Base-by-base conservation (phyloP, 2,113 vertebrate genomes). In the Meriones unguiculatus region DNA sequence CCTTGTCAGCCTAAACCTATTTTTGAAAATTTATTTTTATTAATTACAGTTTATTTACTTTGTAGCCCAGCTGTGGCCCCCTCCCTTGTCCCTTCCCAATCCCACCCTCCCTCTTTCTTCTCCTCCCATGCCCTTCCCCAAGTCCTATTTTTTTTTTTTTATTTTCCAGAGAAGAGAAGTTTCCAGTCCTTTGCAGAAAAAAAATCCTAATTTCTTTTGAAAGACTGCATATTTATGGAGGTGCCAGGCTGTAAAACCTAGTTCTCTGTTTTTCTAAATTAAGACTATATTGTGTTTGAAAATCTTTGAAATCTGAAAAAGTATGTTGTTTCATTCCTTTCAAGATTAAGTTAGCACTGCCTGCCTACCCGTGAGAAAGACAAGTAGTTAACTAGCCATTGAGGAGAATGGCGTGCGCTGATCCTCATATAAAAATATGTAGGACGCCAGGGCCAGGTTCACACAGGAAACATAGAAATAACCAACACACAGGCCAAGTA, bases 241-340 rank as follows among this genome's bases (percentile, higher is more conserved):
- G 10, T 50, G 5, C 35, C 91, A 88, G 28, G 8, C 57, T 86
- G n/a, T 90, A 54, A 84, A 73, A 38, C 14, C 22, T 4, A 77
- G 85, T 89, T 41, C 87, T 91, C 89, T 84, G 28, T 91, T 84
- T 59, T 89, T 89, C 72, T 85, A 93, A 93, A 93, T 91, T 77
- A 93, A 94, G 38, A 50, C 67, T 86, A 41, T 14, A 32, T 64
- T 89, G 22, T 75, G 22, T 91, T 78, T 87, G 91, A 75, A 84
- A 64, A 14, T 92, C 10, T 90, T 82, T 75, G 35, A 70, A 94
- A 77, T 15, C 62, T 91, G 57, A 11, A 72, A 77, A 65, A 85
- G 46, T 84, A 81, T 88, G 10, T 38, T 89, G 72, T 87, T 92
- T 93, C 35, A 87, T 24, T 4, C 24, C 91, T 65, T 97, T 22